Conservation (phyloP, 37 sponge, comb jelly and placozoan species). For the Chondrilla cf. caribensis region DNA sequence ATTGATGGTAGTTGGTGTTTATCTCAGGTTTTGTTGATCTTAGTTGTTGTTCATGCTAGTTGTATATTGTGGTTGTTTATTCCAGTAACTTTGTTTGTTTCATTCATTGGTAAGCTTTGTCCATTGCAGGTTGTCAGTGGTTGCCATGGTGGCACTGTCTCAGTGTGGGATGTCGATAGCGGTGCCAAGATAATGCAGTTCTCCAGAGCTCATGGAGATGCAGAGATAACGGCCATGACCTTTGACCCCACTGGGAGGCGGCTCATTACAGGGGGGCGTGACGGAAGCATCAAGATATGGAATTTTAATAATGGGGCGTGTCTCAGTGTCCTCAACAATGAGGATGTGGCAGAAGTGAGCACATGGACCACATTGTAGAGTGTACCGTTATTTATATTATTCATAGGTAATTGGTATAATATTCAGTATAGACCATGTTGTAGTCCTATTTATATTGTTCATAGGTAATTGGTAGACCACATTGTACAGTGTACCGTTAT, state of each 20-base stretch:
- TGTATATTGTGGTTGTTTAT: too few species aligned
- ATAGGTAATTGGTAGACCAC: too few species aligned
- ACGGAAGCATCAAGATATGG: constrained; percentile 94
- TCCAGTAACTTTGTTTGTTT: too few species aligned
- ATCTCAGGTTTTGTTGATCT: too few species aligned
- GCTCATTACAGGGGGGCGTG: constrained; percentile 82
- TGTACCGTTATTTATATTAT: too few species aligned
- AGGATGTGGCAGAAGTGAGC: constrained; percentile 56
- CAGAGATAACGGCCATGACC: constrained; percentile 93
- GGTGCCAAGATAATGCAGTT: constrained; percentile 93
- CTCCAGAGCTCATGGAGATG: constrained; percentile 74
- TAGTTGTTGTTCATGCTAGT: too few species aligned
- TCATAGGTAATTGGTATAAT: too few species aligned
- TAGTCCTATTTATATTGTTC: too few species aligned
- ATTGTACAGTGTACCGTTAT: too few species aligned
- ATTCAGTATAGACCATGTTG: too few species aligned
- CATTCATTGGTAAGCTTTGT: background rate
- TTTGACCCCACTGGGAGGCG: constrained; percentile 83
- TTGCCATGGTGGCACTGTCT: constrained; percentile 80
- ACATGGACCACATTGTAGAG: too few species aligned
- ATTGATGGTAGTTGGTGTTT: too few species aligned
- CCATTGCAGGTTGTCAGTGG: constrained; percentile 93
- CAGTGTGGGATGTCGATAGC: constrained; percentile 92
- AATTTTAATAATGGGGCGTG: constrained; percentile 98
- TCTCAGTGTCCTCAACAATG: constrained; percentile 52